A percentile compares a stretch with the other conserved stretches of the same genome.
Conservation (phyloP, 2,888 invertebrate species). For the Brachypterus glaber region DNA sequence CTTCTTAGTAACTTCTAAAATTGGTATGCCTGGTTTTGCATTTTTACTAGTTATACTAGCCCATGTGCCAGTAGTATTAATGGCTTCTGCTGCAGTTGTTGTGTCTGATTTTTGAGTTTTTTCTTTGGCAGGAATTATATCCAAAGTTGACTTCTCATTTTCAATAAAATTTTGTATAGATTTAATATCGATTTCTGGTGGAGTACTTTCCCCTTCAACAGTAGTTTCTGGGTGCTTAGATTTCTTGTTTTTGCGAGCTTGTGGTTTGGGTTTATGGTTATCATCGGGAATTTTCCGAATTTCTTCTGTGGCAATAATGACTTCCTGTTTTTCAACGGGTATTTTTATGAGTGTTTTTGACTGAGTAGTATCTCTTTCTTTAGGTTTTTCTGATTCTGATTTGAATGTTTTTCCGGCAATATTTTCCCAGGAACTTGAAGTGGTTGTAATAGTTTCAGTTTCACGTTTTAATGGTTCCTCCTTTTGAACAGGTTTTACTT, state of each 20-base stretch:
- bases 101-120: background rate
- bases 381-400: background rate
- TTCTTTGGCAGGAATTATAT: background rate
- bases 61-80: too few relatives aligned
- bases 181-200: background rate
- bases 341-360: too few relatives aligned
- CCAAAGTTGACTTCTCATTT: background rate
- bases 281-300: background rate
- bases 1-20: background rate
- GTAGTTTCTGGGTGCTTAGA: background rate
- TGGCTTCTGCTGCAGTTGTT: background rate
- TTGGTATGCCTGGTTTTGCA: background rate
- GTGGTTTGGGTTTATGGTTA: conserved; percentile 3
- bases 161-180: conserved; percentile 1
- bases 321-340: background rate
- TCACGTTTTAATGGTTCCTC: too few relatives aligned
- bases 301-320: background rate
- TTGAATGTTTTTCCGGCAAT: conserved; percentile 6
- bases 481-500: too few relatives aligned
- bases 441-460: too few relatives aligned
- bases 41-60: conserved; percentile 1
- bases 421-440: conserved; percentile 4
- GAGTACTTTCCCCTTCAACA: too few relatives aligned
- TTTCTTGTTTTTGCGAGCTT: background rate
- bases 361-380: background rate